Conservation (phyloP, 2,888 invertebrate species). For the Cantharis rufa region DNA sequence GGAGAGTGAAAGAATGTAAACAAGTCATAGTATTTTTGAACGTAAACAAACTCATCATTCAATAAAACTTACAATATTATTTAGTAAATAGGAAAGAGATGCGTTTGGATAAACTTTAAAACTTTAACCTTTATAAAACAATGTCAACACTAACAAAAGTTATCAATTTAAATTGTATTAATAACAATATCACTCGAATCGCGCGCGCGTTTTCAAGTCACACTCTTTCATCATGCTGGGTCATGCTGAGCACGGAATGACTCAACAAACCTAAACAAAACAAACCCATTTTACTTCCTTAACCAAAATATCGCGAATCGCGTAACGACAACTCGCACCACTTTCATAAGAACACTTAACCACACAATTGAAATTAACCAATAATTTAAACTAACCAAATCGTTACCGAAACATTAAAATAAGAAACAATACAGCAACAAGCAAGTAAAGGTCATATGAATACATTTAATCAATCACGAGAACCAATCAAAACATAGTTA, state of each 20-base stretch:
- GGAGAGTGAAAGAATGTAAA: conserved; percentile 32
- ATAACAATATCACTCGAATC: conserved; percentile 30
- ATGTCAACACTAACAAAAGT: conserved; percentile 28
- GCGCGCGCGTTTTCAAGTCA: conserved; percentile 29
- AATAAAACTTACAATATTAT: conserved; percentile 14
- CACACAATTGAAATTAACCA: conserved; percentile 4
- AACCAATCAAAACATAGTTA: conserved; percentile 38
- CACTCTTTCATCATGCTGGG: conserved; percentile 32
- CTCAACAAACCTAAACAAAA: conserved; percentile 34
- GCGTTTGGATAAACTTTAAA: conserved; percentile 16
- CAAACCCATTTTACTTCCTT: conserved; percentile 2
- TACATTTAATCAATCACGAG: conserved; percentile 43
- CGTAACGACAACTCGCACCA: background rate
- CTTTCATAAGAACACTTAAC: background rate
- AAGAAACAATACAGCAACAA: conserved; percentile 37
- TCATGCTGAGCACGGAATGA: conserved; percentile 32
- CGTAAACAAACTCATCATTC: conserved; percentile 35
- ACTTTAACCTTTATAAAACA: conserved; percentile 35
- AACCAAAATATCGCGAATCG: background rate
- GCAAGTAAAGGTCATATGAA: conserved; percentile 49
- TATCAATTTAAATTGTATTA: conserved; percentile 32
- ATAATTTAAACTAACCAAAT: background rate
- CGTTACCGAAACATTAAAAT: conserved; percentile 16
- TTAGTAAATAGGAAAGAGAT: conserved; percentile 15
- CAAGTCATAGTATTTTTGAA: conserved; percentile 30